Evolutionary conservation across 2,113 vertebrate species (phyloP).

Genomic region (Eclectus roratus): DNA sequence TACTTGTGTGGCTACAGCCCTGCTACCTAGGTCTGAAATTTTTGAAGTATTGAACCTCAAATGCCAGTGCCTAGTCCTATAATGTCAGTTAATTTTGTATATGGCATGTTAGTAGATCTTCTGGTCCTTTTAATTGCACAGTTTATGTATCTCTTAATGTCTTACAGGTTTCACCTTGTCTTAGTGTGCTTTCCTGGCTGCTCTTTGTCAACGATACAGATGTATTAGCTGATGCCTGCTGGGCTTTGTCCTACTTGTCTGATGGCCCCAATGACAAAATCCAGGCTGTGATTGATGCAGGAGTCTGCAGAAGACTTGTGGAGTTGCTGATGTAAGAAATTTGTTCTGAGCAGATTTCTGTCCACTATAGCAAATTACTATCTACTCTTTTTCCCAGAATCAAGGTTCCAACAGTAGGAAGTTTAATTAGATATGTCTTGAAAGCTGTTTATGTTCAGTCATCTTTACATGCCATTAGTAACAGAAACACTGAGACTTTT

Average conservation of each 20-base stretch:
- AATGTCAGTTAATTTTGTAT: background rate
- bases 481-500: background rate
- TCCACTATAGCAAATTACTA: background rate
- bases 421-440: background rate
- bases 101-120: background rate
- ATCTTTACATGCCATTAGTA: background rate
- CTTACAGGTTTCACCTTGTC: constrained; percentile 92
- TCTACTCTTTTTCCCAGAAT: background rate
- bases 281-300: constrained; percentile 97
- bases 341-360: background rate
- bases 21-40: background rate
- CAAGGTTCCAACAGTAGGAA: background rate
- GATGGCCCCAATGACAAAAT: constrained; percentile 99
- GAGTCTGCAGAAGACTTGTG: constrained; percentile 95
- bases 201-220: constrained; percentile 96
- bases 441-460: background rate
- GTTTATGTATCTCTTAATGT: background rate
- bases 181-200: constrained; percentile 95
- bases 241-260: constrained; percentile 96
- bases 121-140: background rate
- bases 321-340: constrained; percentile 91
- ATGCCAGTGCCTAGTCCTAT: background rate
- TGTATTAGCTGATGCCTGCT: constrained; percentile 95
- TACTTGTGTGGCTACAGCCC: background rate
- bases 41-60: background rate